Conservation (phyloP, 2,888 invertebrate species). For the Flexamia atlantica region DNA sequence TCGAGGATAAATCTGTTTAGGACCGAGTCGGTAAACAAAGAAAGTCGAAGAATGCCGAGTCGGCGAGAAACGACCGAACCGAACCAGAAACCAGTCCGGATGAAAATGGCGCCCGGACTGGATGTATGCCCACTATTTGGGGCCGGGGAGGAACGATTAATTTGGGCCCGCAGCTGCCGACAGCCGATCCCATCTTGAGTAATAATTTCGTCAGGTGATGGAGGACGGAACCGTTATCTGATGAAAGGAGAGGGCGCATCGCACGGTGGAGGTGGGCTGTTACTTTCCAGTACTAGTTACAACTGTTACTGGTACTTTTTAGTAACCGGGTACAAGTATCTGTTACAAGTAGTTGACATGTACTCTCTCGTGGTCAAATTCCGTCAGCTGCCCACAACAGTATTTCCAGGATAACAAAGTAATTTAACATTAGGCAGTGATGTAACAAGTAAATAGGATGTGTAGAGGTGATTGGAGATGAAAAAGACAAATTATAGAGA, state of each 20-base stretch:
- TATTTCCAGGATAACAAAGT: no score
- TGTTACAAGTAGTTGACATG: no score
- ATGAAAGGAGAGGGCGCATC: slow-evolving; percentile 35
- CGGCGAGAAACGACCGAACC: slow-evolving; percentile 7
- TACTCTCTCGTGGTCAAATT: no score
- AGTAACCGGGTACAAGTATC: no score
- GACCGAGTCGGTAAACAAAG: slow-evolving; percentile 29
- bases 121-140: slow-evolving; percentile 42
- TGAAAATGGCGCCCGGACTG: slow-evolving; percentile 50
- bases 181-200: slow-evolving; percentile 54
- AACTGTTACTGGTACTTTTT: no score
- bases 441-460: no score
- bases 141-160: slow-evolving; percentile 51
- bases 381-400: no score
- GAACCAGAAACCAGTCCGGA: slow-evolving; percentile 3
- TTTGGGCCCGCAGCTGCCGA: slow-evolving; percentile 52
- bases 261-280: slow-evolving; percentile 10
- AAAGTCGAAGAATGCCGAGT: slow-evolving; percentile 19
- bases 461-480: no score
- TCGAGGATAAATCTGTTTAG: no score
- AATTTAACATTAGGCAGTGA: no score
- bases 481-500: no score
- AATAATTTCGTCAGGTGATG: slow-evolving; percentile 58
- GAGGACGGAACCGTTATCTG: slow-evolving; percentile 56
- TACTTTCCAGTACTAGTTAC: no score